Conservation (phyloP, 2,797 vertebrate genomes). For the Liasis olivaceus region DNA sequence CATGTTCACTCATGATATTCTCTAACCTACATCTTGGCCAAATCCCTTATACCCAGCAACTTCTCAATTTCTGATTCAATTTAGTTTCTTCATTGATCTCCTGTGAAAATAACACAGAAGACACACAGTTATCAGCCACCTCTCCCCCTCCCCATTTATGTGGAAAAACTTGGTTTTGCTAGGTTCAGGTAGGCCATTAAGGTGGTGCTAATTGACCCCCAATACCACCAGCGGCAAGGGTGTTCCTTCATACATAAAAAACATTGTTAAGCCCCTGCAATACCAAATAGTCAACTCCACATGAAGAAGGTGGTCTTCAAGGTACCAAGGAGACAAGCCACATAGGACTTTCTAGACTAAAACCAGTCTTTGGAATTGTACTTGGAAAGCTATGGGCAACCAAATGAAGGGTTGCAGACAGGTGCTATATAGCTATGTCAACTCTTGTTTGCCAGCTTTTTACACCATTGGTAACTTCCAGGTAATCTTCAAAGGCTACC, state of each 20-base stretch:
- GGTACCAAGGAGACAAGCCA: not conserved
- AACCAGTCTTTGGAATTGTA: not conserved
- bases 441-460: not conserved
- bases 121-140: not conserved
- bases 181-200: not conserved
- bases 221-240: not conserved
- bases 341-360: not conserved
- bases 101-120: not conserved
- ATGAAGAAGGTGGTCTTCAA: not conserved
- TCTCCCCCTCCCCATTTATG: not conserved
- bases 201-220: not conserved
- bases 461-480: not conserved
- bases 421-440: not conserved
- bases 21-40: not conserved
- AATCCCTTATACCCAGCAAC: not conserved
- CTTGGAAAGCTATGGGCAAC: not conserved
- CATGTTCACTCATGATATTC: not conserved
- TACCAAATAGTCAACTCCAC: not conserved
- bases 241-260: not conserved
- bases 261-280: not conserved
- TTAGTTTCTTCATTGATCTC: not conserved
- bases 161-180: not conserved
- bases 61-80: not conserved
- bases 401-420: not conserved
- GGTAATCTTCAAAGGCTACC: not conserved